Percentiles rank a stretch among this genome's conserved stretches.
These are phyloP conservation scores for Drosophila littoralis DNA, from an alignment of 1,140 invertebrate species.

Conservation along the genomic window DNA sequence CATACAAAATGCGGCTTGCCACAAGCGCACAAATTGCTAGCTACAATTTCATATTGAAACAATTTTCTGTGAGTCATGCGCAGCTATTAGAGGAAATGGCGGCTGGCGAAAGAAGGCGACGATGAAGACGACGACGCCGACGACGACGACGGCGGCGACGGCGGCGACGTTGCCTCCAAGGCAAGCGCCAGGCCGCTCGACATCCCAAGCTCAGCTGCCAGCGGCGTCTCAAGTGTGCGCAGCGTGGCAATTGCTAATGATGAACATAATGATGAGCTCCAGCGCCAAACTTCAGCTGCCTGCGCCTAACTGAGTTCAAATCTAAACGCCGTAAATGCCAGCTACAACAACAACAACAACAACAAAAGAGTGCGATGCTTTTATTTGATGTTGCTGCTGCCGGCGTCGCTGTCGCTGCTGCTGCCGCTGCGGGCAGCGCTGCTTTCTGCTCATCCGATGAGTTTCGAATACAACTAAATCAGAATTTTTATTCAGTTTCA, in stretches of 20 bases:
- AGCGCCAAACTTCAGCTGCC: conserved; percentile 56
- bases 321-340: conserved; percentile 60
- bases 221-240: conserved; percentile 46
- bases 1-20: background rate
- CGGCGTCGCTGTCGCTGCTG: conserved; percentile 24
- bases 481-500: conserved; percentile 84
- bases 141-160: conserved; percentile 9
- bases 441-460: conserved; percentile 79
- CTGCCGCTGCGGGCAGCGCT: conserved; percentile 41
- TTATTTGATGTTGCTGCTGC: conserved; percentile 37
- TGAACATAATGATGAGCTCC: conserved; percentile 71
- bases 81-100: conserved; percentile 54
- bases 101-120: conserved; percentile 22
- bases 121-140: conserved; percentile 2
- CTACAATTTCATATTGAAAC: conserved; percentile 60
- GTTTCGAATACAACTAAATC: conserved; percentile 84
- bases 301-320: conserved; percentile 42
- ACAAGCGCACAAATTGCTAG: background rate
- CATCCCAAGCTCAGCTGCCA: conserved; percentile 11
- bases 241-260: conserved; percentile 45
- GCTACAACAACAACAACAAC: conserved; percentile 10
- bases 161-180: conserved; percentile 3
- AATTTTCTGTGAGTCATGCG: conserved; percentile 76
- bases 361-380: conserved; percentile 63
- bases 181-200: conserved; percentile 31